These are phyloP conservation scores for Cylas formicarius DNA, from an alignment of 1,140 invertebrate species.

Conservation along the genomic window DNA sequence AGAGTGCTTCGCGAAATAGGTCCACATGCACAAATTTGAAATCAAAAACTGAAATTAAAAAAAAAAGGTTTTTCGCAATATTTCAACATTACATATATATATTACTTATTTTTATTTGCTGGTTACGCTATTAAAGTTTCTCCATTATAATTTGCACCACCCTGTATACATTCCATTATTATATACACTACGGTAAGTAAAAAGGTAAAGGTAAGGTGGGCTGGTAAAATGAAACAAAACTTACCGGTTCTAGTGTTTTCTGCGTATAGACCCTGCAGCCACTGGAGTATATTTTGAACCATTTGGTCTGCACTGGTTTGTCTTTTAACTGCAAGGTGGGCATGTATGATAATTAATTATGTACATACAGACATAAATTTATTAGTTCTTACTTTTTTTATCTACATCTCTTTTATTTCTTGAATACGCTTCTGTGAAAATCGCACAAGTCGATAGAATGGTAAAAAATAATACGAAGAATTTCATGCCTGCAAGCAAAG, in stretches of 20 bases:
- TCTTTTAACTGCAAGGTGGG: slow-evolving; percentile 9
- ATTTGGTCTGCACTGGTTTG: slow-evolving; percentile 54
- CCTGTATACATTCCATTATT: too few relatives aligned
- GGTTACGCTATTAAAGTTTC: too few relatives aligned
- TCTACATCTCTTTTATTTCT: slow-evolving; percentile 1
- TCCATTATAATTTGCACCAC: too few relatives aligned
- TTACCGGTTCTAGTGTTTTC: slow-evolving; percentile 60
- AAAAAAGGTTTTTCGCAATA: too few relatives aligned
- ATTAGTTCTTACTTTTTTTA: slow-evolving; percentile 8
- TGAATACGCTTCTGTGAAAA: slow-evolving; percentile 8
- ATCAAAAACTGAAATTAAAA: too few relatives aligned
- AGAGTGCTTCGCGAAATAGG: too few relatives aligned
- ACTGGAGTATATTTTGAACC: slow-evolving; percentile 63
- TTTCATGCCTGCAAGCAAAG: slow-evolving; percentile 22
- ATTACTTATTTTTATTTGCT: too few relatives aligned
- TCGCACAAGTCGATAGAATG: slow-evolving; percentile 14
- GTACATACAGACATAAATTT: background rate
- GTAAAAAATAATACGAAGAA: slow-evolving; percentile 16
- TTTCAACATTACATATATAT: too few relatives aligned
- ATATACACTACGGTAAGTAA: too few relatives aligned
- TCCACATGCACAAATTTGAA: too few relatives aligned
- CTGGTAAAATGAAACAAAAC: slow-evolving; percentile 17
- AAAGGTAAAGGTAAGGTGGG: too few relatives aligned
- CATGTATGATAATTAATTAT: background rate
- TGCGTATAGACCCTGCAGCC: slow-evolving; percentile 61